Conservation (phyloP, 2,888 invertebrate species). For the Acleris emargana region DNA sequence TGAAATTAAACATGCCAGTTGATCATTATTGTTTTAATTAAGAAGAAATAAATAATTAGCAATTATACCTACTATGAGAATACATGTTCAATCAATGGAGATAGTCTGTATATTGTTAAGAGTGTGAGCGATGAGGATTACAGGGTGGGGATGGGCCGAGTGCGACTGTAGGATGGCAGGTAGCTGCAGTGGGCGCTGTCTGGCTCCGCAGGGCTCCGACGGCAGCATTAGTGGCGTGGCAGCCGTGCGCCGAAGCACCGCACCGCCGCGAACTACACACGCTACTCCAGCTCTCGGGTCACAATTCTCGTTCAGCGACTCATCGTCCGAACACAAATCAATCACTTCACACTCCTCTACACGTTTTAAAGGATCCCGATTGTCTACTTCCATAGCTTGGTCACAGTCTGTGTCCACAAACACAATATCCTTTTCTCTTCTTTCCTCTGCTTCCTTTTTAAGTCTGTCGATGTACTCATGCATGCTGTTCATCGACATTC, state of each 20-base stretch:
- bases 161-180: slow-evolving; percentile 69
- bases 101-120: slow-evolving; percentile 78
- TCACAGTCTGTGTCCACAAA: slow-evolving; percentile 72
- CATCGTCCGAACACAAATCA: slow-evolving; percentile 88
- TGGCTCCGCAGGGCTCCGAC: slow-evolving; percentile 69
- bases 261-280: slow-evolving; percentile 46
- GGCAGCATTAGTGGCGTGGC: slow-evolving; percentile 68
- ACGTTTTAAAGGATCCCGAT: slow-evolving; percentile 64
- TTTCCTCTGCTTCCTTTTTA: slow-evolving; percentile 57
- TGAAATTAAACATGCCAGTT: slow-evolving; percentile 54
- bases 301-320: slow-evolving; percentile 75
- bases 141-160: slow-evolving; percentile 71
- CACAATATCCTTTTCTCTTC: slow-evolving; percentile 70
- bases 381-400: slow-evolving; percentile 54
- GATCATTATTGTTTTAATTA: slow-evolving; percentile 68
- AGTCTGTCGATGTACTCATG: slow-evolving; percentile 68
- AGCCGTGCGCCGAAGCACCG: slow-evolving; percentile 47
- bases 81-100: slow-evolving; percentile 73
- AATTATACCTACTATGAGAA: slow-evolving; percentile 61
- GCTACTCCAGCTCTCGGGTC: slow-evolving; percentile 72
- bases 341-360: slow-evolving; percentile 83
- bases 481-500: slow-evolving; percentile 70
- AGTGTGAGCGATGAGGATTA: slow-evolving; percentile 73
- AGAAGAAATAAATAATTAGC: slow-evolving; percentile 72
- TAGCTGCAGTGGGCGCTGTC: slow-evolving; percentile 58